Conservation (phyloP, 1,140 invertebrate species). For the Bombus confusus region DNA sequence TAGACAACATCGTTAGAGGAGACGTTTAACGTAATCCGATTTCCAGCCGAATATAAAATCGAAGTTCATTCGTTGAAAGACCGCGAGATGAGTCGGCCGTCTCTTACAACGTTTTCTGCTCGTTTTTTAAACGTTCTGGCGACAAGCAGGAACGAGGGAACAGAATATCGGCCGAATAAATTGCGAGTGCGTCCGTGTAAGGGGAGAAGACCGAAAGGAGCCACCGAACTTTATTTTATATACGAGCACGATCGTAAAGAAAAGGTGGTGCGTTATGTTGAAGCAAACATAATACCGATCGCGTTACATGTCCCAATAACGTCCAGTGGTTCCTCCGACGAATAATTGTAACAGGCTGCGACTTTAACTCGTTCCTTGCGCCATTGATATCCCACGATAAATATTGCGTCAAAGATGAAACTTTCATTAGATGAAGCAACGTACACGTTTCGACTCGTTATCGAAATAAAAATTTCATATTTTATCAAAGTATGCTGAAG, state of each 20-base stretch:
- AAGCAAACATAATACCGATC: constrained; percentile 53
- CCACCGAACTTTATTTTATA: constrained; percentile 5
- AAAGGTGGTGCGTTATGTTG: constrained; percentile 34
- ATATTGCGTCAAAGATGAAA: neutral
- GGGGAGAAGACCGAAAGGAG: neutral
- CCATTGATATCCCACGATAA: neutral
- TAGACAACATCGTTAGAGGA: constrained; percentile 51
- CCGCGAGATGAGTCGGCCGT: neutral
- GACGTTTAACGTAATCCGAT: constrained; percentile 54
- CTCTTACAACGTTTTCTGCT: neutral
- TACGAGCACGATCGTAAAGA: neutral
- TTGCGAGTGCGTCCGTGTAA: neutral
- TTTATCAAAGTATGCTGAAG: no score
- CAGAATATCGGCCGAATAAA: neutral
- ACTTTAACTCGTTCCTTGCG: neutral
- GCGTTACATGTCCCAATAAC: constrained; percentile 58
- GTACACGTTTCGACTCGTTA: neutral
- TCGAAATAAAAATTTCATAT: neutral
- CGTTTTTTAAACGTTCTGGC: neutral
- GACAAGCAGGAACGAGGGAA: neutral
- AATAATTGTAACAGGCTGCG: constrained; percentile 50
- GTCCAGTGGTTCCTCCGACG: constrained; percentile 24
- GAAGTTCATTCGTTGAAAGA: neutral
- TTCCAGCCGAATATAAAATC: constrained; percentile 28
- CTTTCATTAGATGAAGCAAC: neutral